These are phyloP conservation scores for Hycleus phaleratus DNA, from an alignment of 1,140 invertebrate genomes.

Conservation along the genomic window DNA sequence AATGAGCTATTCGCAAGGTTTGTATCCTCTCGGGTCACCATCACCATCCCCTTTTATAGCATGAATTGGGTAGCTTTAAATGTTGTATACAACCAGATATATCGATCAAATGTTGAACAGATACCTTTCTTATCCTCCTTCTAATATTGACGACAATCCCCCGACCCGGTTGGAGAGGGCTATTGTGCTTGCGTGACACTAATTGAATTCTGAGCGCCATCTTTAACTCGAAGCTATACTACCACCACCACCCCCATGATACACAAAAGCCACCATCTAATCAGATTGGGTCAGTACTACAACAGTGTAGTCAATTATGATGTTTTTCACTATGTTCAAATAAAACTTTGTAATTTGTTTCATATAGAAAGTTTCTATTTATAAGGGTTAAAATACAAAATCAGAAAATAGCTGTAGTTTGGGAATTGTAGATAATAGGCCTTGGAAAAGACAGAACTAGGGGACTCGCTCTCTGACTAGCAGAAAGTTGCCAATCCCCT, in stretches of 20 bases:
- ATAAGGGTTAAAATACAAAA: neutral
- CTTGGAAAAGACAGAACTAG: conserved; percentile 15
- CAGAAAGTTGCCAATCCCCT: conserved; percentile 5
- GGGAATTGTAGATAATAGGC: conserved; percentile 31
- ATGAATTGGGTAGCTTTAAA: neutral
- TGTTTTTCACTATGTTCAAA: neutral
- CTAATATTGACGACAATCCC: neutral
- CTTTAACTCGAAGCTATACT: conserved; percentile 14
- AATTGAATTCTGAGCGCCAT: conserved; percentile 28
- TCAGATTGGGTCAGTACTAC: conserved; percentile 13
- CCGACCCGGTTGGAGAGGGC: neutral
- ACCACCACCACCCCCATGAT: neutral
- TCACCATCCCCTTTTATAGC: neutral
- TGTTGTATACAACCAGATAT: neutral
- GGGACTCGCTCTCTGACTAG: conserved; percentile 23
- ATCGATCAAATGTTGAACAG: neutral
- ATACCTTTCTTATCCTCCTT: neutral
- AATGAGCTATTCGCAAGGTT: conserved; percentile 39
- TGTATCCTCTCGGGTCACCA: conserved; percentile 13
- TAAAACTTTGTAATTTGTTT: neutral
- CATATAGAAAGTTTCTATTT: neutral
- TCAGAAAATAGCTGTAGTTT: neutral
- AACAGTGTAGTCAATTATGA: neutral
- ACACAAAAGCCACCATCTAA: neutral
- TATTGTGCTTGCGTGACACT: conserved; percentile 19